phyloP scores from a whole-genome alignment of 2,797 vertebrate genomes.

The Ctenopoma multispine region DNA sequence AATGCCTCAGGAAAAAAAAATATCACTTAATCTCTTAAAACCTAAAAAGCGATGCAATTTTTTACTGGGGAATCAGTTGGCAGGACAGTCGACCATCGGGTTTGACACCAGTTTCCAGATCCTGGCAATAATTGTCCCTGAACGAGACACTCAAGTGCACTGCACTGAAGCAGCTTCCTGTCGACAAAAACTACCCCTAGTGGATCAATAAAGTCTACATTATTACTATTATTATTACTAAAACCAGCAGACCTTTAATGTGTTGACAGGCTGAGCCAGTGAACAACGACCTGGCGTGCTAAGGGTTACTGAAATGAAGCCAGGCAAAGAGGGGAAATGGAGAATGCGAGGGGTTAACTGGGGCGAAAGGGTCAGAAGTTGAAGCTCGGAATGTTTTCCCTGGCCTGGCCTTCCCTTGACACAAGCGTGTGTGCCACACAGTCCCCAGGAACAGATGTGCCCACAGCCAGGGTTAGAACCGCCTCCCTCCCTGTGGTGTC shows the following conservation, averaged over 20 bases:
- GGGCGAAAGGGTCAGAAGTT: constrained; percentile 79
- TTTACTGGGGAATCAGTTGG: constrained; percentile 16
- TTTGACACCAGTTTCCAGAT: too few species aligned
- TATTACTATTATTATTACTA: too few species aligned
- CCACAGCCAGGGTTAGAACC: constrained; percentile 57
- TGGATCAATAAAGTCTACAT: too few species aligned
- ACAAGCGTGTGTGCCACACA: constrained; percentile 55
- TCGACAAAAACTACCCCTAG: too few species aligned
- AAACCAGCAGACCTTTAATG: too few species aligned
- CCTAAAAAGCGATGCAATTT: constrained; percentile 40
- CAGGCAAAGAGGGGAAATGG: constrained; percentile 35
- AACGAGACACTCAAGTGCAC: too few species aligned
- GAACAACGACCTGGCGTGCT: constrained; percentile 32
- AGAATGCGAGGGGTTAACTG: constrained; percentile 69
- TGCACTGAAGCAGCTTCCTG: too few species aligned
- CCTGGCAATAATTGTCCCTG: too few species aligned
- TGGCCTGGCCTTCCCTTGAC: constrained; percentile 68
- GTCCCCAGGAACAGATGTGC: constrained; percentile 73
- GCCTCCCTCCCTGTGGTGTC: constrained; percentile 47
- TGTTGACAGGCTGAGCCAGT: constrained; percentile 44
- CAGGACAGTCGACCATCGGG: too few species aligned
- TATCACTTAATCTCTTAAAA: constrained; percentile 57
- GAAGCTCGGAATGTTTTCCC: constrained; percentile 72
- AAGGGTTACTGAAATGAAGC: constrained; percentile 66
- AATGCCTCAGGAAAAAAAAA: constrained; percentile 41